Base-by-base conservation (phyloP, 2,797 vertebrate species). In the Pteropus rufus region DNA sequence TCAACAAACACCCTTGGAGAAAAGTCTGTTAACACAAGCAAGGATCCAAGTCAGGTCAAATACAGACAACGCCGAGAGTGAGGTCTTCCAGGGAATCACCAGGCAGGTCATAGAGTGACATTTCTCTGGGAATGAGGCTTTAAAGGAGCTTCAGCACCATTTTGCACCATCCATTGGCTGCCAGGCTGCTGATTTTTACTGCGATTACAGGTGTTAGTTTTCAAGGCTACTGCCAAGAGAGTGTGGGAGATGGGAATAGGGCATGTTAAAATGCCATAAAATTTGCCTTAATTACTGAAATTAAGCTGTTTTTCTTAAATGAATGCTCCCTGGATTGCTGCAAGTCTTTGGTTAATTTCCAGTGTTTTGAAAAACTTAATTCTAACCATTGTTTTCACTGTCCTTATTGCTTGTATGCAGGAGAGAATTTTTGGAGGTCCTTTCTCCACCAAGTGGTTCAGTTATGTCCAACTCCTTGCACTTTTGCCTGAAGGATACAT, bases 301-400 rank as follows among this genome's bases (percentile, higher is more conserved):
- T 85, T 64, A 89, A 36, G n/a, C 58, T 93, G 24, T 56, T 92
- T 94, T 95, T 92, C 46, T 95, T 93, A 36, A 92, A 87, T 62
- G 73, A 92, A 87, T 87, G 62, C 31, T 93, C 23, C 70, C 60
- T 58, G 36, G 77, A 90, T 93, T 79, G 23, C 9, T 90, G 4
- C 18, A 95, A 81, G 19, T 54, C 56, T 95, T 96, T 73, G 77
- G 21, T 62, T 93, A 83, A 82, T 93, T 93, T 92, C 31, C n/a
- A 75, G 67, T 41, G 16, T 88, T 95, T 69, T 89, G 26, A 80
- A 81, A 90, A 93, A 52, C 15, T 82, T 88, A 18, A 64, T 88
- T 87, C 76, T 85, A 39, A 95, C 23, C n/a, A 15, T 12, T 67
- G 60, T 69, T 46, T 86, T 41, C 16, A 34, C n/a, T 77, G 10